Evolutionary conservation across 2,797 vertebrate genomes (phyloP).

Genomic region (Scyliorhinus canicula): DNA sequence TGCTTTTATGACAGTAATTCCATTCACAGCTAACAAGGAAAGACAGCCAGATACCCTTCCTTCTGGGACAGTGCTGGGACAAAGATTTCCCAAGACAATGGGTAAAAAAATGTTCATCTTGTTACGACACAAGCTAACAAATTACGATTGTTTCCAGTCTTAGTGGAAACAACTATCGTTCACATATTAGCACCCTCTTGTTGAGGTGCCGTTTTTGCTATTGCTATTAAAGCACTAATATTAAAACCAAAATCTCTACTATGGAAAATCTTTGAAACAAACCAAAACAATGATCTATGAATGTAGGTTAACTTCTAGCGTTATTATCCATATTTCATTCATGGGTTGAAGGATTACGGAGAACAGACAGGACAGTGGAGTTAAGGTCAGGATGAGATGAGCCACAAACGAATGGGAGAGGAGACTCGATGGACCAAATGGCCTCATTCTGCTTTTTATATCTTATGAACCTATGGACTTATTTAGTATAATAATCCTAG

Average conservation of each 20-base stretch:
- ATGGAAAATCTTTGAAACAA: not conserved
- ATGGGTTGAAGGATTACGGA: too few relatives aligned
- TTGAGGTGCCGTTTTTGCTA: not conserved
- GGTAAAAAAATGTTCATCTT: not conserved
- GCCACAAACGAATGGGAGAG: too few relatives aligned
- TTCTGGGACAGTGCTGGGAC: not conserved
- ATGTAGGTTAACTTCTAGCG: not conserved
- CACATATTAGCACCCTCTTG: not conserved
- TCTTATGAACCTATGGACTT: too few relatives aligned
- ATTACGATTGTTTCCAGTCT: not conserved
- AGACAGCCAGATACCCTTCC: not conserved
- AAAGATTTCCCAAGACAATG: not conserved
- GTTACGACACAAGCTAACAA: not conserved
- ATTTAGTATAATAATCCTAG: not conserved
- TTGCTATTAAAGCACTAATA: not conserved
- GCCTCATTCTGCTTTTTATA: too few relatives aligned
- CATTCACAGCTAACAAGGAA: not conserved
- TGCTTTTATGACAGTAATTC: not conserved
- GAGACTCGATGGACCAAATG: too few relatives aligned
- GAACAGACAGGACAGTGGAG: too few relatives aligned
- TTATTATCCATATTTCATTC: not conserved
- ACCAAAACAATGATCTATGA: not conserved
- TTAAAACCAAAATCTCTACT: not conserved
- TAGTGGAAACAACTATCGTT: not conserved
- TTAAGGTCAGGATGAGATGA: too few relatives aligned